Evolutionary conservation across 2,113 vertebrate species (phyloP).

Genomic region (Zootoca vivipara): DNA sequence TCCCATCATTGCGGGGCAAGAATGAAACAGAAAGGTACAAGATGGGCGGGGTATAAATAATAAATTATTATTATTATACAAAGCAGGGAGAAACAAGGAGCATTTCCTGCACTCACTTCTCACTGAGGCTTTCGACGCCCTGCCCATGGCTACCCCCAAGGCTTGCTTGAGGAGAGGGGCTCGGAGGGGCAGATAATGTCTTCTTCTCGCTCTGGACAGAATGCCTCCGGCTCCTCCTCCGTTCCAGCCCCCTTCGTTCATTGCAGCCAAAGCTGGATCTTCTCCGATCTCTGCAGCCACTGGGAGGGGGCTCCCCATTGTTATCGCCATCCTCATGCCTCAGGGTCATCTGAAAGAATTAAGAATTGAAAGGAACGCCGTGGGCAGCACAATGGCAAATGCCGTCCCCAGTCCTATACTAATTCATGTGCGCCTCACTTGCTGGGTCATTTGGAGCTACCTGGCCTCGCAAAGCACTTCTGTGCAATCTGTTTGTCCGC

Average conservation of each 20-base stretch:
- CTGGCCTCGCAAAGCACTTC: background rate
- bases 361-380: constrained; percentile 9
- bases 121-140: constrained; percentile 79
- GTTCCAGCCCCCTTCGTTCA: constrained; percentile 82
- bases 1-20: background rate
- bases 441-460: background rate
- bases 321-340: constrained; percentile 91
- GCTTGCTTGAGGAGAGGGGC: constrained; percentile 75
- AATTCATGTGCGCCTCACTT: background rate
- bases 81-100: background rate
- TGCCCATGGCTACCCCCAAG: constrained; percentile 72
- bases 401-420: background rate
- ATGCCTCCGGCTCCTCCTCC: constrained; percentile 91
- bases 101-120: constrained; percentile 80
- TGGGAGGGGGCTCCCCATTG: constrained; percentile 77
- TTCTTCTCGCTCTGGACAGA: constrained; percentile 85
- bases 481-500: background rate
- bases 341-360: constrained; percentile 79
- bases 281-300: constrained; percentile 84
- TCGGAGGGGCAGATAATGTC: constrained; percentile 83
- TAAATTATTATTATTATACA: no score
- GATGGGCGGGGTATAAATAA: no score
- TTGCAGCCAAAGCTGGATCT: constrained; percentile 83
- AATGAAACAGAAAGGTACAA: rapidly evolving
- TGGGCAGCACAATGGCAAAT: rapidly evolving